Percentiles rank a stretch among this genome's conserved stretches.
Evolutionary conservation across 2,888 invertebrate genomes (phyloP).

Genomic region (Stenotaenia linearis): DNA sequence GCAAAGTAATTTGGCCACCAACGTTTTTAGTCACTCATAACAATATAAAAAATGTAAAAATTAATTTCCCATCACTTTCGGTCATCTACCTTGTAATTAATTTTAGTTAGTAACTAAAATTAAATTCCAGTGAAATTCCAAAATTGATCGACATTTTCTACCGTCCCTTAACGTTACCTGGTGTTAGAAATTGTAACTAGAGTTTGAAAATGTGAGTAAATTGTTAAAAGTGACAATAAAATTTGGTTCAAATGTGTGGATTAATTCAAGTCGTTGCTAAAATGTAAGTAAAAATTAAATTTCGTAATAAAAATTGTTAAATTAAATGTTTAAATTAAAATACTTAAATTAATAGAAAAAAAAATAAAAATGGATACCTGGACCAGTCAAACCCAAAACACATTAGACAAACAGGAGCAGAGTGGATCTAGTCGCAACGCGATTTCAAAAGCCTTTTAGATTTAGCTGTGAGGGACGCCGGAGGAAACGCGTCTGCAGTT

Average conservation of each 20-base stretch:
- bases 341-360: background rate
- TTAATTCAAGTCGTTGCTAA: too few relatives aligned
- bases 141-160: background rate
- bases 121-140: background rate
- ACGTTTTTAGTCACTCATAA: background rate
- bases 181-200: background rate
- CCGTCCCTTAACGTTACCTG: background rate
- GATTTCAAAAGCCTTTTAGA: background rate
- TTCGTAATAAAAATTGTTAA: too few relatives aligned
- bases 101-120: background rate
- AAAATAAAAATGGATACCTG: background rate
- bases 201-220: background rate
- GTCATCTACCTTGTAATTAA: background rate
- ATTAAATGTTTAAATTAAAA: background rate
- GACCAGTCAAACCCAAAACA: background rate
- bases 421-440: background rate
- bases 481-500: slow-evolving; percentile 4
- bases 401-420: background rate
- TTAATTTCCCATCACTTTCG: too few relatives aligned
- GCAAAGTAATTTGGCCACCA: background rate
- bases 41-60: too few relatives aligned
- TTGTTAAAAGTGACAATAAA: too few relatives aligned
- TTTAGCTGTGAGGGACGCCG: background rate
- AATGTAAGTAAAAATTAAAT: background rate
- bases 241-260: too few relatives aligned